A percentile compares a stretch with the other conserved stretches of the same genome.
These are phyloP conservation scores for Neostethus bicornis DNA, from an alignment of 2,797 vertebrate genomes.

Conservation along the genomic window DNA sequence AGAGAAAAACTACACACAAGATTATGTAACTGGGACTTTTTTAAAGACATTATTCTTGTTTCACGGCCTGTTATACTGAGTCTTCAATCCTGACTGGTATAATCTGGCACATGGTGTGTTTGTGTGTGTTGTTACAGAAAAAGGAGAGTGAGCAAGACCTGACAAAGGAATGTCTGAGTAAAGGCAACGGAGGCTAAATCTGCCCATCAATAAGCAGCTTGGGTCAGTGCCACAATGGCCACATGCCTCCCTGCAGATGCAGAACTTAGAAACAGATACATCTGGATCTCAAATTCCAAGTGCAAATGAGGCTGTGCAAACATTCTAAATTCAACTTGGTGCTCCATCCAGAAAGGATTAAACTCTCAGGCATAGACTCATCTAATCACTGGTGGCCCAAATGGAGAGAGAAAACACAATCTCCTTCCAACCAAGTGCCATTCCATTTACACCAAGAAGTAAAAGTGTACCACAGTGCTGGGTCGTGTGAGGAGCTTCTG, in stretches of 20 bases:
- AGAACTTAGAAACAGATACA: conserved; percentile 59
- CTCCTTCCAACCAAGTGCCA: conserved; percentile 50
- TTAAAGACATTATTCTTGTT: conserved; percentile 31
- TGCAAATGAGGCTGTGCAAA: conserved; percentile 15
- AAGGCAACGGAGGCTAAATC: conserved; percentile 74
- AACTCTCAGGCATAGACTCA: conserved; percentile 73
- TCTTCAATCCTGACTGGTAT: conserved; percentile 43
- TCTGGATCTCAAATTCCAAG: conserved; percentile 64
- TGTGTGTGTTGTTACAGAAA: conserved; percentile 19
- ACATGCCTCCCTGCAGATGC: conserved; percentile 64
- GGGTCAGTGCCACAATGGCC: conserved; percentile 59
- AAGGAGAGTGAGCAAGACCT: conserved; percentile 33
- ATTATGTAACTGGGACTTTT: conserved; percentile 15
- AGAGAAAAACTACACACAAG: conserved; percentile 5
- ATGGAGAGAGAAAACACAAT: conserved; percentile 68
- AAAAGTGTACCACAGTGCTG: conserved; percentile 28
- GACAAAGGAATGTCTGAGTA: conserved; percentile 66
- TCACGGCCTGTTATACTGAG: conserved; percentile 44
- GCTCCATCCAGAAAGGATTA: conserved; percentile 74
- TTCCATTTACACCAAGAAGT: conserved; percentile 42
- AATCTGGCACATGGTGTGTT: conserved; percentile 44
- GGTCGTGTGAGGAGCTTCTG: conserved; percentile 30
- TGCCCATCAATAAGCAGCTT: conserved; percentile 78
- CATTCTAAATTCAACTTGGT: conserved; percentile 57
- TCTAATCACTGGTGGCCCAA: conserved; percentile 75